Conservation (phyloP, 1,140 invertebrate genomes). For the Stegodyphus dumicola region DNA sequence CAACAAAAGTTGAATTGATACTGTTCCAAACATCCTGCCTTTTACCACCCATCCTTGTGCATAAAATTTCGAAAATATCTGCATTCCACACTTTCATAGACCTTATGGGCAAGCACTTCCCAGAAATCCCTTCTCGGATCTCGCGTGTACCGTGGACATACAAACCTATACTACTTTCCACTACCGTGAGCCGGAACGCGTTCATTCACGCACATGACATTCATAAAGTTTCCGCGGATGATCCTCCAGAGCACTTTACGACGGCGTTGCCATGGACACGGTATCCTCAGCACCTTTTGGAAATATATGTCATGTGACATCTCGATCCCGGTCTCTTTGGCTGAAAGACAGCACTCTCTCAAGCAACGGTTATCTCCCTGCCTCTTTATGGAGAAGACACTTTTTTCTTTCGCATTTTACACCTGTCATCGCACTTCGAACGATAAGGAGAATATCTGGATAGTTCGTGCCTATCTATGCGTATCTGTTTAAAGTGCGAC, state of each 20-base stretch:
- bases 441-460: background rate
- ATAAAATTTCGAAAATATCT: too few relatives aligned
- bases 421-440: constrained; percentile 26
- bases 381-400: constrained; percentile 36
- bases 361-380: background rate
- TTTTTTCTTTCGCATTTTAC: constrained; percentile 17
- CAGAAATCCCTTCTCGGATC: too few relatives aligned
- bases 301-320: constrained; percentile 51
- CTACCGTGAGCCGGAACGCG: too few relatives aligned
- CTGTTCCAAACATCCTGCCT: too few relatives aligned
- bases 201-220: background rate
- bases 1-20: too few relatives aligned
- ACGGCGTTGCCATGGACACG: constrained; percentile 31
- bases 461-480: background rate
- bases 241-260: constrained; percentile 42
- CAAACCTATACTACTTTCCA: too few relatives aligned
- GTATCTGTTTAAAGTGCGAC: constrained; percentile 26
- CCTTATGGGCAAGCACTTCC: too few relatives aligned
- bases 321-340: constrained; percentile 8
- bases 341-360: too few relatives aligned
- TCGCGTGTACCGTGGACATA: too few relatives aligned
- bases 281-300: background rate
- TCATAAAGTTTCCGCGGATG: constrained; percentile 46
- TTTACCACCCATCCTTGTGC: too few relatives aligned
- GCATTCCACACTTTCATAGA: too few relatives aligned